A percentile compares a stretch with the other conserved stretches of the same genome.
These are phyloP conservation scores for Calephelis nemesis DNA, from an alignment of 1,140 invertebrate species.

Conservation along the genomic window DNA sequence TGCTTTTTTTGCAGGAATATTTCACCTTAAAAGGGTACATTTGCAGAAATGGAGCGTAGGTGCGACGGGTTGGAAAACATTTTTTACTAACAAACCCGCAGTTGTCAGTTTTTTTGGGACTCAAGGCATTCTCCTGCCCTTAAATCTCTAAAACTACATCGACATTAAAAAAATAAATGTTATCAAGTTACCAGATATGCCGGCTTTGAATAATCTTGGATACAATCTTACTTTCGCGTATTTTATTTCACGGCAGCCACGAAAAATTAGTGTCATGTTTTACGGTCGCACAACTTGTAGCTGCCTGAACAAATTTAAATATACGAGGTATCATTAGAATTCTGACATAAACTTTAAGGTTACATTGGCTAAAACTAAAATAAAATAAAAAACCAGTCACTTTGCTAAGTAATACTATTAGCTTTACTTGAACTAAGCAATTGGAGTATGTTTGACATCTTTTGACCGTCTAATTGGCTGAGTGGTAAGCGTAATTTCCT, in stretches of 20 bases:
- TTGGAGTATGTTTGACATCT: too few species aligned
- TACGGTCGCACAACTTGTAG: too few species aligned
- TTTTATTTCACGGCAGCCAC: neutral
- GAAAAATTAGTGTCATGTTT: too few species aligned
- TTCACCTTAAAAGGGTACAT: conserved; percentile 39
- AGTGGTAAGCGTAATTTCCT: too few species aligned
- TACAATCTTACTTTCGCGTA: neutral
- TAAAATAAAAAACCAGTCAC: too few species aligned
- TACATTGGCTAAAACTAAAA: too few species aligned
- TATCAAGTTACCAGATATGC: neutral
- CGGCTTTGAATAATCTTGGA: neutral
- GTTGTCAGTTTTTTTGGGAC: conserved; percentile 48
- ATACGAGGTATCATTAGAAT: too few species aligned
- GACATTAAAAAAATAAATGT: conserved; percentile 11
- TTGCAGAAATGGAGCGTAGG: conserved; percentile 32
- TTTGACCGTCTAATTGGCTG: too few species aligned
- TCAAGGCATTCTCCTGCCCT: conserved; percentile 38
- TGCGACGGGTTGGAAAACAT: conserved; percentile 27
- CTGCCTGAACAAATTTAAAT: too few species aligned
- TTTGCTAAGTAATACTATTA: too few species aligned
- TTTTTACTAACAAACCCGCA: conserved; percentile 38
- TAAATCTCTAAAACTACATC: conserved; percentile 40
- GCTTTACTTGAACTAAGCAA: too few species aligned
- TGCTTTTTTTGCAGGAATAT: conserved; percentile 41
- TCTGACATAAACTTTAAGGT: too few species aligned